phyloP scores from a whole-genome alignment of 37 sponge, comb jelly and placozoan species.

The Mnemiopsis leidyi region DNA sequence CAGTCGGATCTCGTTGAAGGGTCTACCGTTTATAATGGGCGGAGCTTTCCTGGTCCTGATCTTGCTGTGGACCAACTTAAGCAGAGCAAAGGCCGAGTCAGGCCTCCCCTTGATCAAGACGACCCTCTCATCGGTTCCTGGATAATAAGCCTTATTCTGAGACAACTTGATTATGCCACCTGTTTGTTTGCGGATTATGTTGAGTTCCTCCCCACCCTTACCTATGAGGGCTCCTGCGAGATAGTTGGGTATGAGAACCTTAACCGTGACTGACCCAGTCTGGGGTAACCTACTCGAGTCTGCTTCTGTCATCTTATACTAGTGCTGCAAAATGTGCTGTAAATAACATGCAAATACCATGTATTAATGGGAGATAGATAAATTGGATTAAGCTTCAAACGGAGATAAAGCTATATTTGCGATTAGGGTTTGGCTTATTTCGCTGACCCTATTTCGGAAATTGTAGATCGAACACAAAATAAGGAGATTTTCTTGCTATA shows the following conservation, averaged over 20 bases:
- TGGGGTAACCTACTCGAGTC: conserved; percentile 53
- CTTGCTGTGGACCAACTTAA: conserved; percentile 54
- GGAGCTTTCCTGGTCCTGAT: conserved; percentile 64
- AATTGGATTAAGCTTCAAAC: neutral
- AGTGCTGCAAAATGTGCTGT: conserved; percentile 62
- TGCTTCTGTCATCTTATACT: conserved; percentile 66
- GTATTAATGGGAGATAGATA: neutral
- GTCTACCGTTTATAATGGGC: conserved; percentile 49
- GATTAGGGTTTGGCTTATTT: neutral
- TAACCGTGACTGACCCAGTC: conserved; percentile 61
- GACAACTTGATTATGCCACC: conserved; percentile 64
- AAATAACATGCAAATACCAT: conserved; percentile 56
- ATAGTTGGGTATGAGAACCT: conserved; percentile 66
- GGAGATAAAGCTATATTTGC: neutral
- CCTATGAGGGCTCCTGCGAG: conserved; percentile 66
- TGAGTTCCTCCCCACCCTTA: conserved; percentile 63
- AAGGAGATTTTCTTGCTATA: no score
- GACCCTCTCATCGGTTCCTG: conserved; percentile 55
- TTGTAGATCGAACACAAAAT: neutral
- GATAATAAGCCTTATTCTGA: conserved; percentile 59
- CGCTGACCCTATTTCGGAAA: neutral
- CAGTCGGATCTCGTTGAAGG: conserved; percentile 51
- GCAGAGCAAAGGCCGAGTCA: conserved; percentile 57
- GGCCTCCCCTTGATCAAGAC: conserved; percentile 54
- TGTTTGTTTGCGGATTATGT: conserved; percentile 62